These are phyloP conservation scores for Rhorus exstirpatorius DNA, from an alignment of 2,888 invertebrate genomes.

Conservation along the genomic window DNA sequence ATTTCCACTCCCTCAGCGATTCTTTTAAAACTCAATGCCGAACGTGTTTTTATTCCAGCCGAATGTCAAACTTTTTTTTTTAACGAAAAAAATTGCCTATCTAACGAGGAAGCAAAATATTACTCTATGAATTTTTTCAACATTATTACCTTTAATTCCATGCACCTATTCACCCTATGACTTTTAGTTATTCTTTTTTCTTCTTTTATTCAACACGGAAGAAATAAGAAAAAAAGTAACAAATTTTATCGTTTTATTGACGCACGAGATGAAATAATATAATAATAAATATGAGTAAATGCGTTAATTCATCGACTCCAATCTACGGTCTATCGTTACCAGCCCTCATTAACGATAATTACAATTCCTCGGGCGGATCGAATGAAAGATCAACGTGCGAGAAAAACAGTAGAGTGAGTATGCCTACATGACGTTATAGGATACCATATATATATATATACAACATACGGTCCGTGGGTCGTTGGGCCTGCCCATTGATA, in stretches of 20 bases:
- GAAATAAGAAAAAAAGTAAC: background rate
- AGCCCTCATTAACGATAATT: constrained; percentile 42
- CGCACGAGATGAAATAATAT: constrained; percentile 1
- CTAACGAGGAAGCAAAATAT: too few species aligned
- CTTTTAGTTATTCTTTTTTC: background rate
- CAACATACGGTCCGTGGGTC: constrained; percentile 62
- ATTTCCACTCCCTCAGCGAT: too few species aligned
- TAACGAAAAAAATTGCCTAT: too few species aligned
- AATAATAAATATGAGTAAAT: constrained; percentile 3
- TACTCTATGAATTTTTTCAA: too few species aligned
- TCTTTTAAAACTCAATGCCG: too few species aligned
- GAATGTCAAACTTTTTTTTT: too few species aligned
- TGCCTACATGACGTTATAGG: constrained; percentile 21
- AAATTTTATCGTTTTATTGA: background rate
- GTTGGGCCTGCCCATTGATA: constrained; percentile 79
- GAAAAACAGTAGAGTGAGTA: constrained; percentile 37
- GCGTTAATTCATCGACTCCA: constrained; percentile 9
- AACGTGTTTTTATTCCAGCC: too few species aligned
- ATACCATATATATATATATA: constrained; percentile 15
- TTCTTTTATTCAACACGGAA: too few species aligned
- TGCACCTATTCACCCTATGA: too few species aligned
- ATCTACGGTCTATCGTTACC: constrained; percentile 25
- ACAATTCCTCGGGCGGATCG: constrained; percentile 38
- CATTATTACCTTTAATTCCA: too few species aligned
- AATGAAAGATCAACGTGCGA: constrained; percentile 49